phyloP scores from a whole-genome alignment of 2,888 invertebrate genomes.

The Arge pagana region DNA sequence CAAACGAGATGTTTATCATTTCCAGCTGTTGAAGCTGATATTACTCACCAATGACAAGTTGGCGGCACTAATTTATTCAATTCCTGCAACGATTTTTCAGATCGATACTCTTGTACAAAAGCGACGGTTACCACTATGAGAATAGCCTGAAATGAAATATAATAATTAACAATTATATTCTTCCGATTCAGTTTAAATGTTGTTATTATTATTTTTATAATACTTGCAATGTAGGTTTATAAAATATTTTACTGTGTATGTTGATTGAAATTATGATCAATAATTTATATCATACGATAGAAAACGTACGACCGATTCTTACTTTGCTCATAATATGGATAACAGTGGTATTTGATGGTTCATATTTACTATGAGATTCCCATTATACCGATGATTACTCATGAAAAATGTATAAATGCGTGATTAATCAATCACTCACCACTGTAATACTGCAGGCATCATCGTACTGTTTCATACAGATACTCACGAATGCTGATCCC shows the following conservation, averaged over 20 bases:
- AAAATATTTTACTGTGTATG: too few relatives aligned
- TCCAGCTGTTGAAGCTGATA: too few relatives aligned
- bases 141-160: conserved; percentile 62
- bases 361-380: too few relatives aligned
- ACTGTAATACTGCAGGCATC: conserved; percentile 99
- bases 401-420: not conserved
- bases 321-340: too few relatives aligned
- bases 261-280: too few relatives aligned
- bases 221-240: too few relatives aligned
- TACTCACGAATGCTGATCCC: conserved; percentile 91
- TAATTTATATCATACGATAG: too few relatives aligned
- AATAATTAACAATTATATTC: conserved; percentile 2
- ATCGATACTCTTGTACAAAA: conserved; percentile 98
- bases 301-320: too few relatives aligned
- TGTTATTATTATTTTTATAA: too few relatives aligned
- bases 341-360: too few relatives aligned
- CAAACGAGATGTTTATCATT: too few relatives aligned
- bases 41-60: conserved; percentile 82
- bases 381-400: too few relatives aligned
- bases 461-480: conserved; percentile 96
- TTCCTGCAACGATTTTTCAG: conserved; percentile 97
- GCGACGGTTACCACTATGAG: conserved; percentile 94
- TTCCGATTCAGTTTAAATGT: not conserved
- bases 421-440: conserved; percentile 69
- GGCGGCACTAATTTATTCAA: conserved; percentile 97